phyloP scores from a whole-genome alignment of 2,113 vertebrate genomes.

The Phodopus roborovskii region DNA sequence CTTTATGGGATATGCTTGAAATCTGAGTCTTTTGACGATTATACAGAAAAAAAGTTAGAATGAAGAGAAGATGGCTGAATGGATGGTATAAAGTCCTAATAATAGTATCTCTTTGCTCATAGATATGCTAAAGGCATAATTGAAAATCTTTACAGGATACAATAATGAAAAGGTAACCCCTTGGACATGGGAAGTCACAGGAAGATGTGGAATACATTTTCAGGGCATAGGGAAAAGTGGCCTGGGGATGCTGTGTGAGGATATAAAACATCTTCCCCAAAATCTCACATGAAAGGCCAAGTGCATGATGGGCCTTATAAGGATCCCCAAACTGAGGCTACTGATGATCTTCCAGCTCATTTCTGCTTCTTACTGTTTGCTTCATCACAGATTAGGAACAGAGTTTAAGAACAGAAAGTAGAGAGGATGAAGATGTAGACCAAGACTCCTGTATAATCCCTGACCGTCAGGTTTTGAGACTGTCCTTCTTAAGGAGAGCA shows the following conservation, averaged over 20 bases:
- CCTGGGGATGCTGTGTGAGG: not conserved
- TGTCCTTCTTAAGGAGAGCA: not conserved
- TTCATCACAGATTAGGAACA: not conserved
- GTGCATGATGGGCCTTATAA: not conserved
- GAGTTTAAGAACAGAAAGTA: not conserved
- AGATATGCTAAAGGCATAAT: not conserved
- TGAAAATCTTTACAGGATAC: not conserved
- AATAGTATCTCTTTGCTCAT: not conserved
- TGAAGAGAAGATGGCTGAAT: not conserved
- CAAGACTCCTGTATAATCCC: too few relatives aligned
- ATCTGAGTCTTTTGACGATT: not conserved
- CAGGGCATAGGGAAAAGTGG: accelerated
- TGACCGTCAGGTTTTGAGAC: not conserved
- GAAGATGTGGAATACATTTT: accelerated
- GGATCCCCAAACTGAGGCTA: not conserved
- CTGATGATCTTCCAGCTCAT: not conserved
- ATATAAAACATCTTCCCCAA: not conserved
- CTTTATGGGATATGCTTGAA: not conserved
- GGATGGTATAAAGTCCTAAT: not conserved
- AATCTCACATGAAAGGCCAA: not conserved
- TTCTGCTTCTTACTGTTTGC: not conserved
- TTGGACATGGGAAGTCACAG: not conserved
- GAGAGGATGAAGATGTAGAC: too few relatives aligned
- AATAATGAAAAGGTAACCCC: not conserved
- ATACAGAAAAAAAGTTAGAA: not conserved